phyloP scores from a whole-genome alignment of 2,797 vertebrate genomes.

The Masticophis lateralis region DNA sequence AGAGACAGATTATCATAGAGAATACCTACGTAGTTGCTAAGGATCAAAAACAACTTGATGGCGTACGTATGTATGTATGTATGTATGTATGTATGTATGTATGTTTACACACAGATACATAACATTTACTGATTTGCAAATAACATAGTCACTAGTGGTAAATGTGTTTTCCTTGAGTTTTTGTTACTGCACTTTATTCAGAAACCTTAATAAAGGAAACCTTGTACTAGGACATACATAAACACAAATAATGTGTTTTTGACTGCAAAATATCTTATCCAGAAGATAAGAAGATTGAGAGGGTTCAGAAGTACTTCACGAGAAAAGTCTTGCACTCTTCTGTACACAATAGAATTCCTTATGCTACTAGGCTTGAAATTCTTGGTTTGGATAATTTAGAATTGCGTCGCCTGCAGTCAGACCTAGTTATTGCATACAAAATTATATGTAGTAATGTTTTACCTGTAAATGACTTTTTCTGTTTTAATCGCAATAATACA shows the following conservation, averaged over 20 bases:
- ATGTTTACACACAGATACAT: neutral
- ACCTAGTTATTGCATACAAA: too few species aligned
- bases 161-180: neutral
- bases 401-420: too few species aligned
- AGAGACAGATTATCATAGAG: neutral
- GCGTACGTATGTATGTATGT: too few species aligned
- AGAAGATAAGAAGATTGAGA: neutral
- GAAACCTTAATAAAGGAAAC: neutral
- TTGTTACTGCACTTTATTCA: neutral
- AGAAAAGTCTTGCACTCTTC: too few species aligned
- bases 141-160: neutral
- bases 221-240: neutral
- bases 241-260: neutral
- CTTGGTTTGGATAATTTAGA: too few species aligned
- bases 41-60: neutral
- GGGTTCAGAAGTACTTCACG: too few species aligned
- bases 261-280: neutral
- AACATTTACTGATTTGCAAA: neutral
- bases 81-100: too few species aligned
- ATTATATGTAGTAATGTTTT: too few species aligned
- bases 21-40: neutral
- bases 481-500: too few species aligned
- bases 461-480: too few species aligned
- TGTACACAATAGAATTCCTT: too few species aligned
- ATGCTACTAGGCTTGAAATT: too few species aligned